phyloP scores from a whole-genome alignment of 1,140 invertebrate genomes.

The Pteromalus puparum region DNA sequence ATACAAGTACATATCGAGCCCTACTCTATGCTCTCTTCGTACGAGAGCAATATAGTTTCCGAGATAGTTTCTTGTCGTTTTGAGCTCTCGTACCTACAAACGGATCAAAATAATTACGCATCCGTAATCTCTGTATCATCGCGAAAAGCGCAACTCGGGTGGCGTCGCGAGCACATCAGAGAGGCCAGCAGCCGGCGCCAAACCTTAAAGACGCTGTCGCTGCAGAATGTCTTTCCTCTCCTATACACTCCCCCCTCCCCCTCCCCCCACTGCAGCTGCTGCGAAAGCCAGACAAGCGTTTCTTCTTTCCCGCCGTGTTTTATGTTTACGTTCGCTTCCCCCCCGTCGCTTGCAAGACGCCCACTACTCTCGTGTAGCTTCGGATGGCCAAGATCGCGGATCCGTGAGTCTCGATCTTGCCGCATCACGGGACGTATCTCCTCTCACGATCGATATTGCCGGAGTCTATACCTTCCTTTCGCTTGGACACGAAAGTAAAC shows the following conservation, averaged over 20 bases:
- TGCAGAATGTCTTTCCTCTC: neutral
- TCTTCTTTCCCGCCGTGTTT: neutral
- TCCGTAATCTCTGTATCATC: neutral
- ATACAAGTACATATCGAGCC: too few relatives aligned
- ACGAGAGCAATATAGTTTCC: too few relatives aligned
- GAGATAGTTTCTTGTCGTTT: too few relatives aligned
- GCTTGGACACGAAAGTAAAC: neutral
- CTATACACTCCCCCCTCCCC: too few relatives aligned
- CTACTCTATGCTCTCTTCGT: too few relatives aligned
- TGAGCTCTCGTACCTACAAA: too few relatives aligned
- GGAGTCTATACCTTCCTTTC: neutral
- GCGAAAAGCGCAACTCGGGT: neutral
- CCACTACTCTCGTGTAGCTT: neutral
- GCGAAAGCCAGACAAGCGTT: neutral
- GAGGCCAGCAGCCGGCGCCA: neutral
- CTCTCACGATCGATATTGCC: neutral
- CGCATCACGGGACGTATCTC: conserved; percentile 19
- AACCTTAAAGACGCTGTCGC: conserved; percentile 1
- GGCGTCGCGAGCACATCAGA: neutral
- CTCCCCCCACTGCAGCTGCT: neutral
- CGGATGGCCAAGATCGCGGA: neutral
- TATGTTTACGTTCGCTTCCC: conserved; percentile 11
- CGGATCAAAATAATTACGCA: too few relatives aligned
- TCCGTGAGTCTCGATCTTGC: conserved; percentile 30
- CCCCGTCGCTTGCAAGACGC: conserved; percentile 1